A percentile compares a stretch with the other conserved stretches of the same genome.
These are phyloP conservation scores for Villa cingulata DNA, from an alignment of 2,888 invertebrate species.

Conservation along the genomic window DNA sequence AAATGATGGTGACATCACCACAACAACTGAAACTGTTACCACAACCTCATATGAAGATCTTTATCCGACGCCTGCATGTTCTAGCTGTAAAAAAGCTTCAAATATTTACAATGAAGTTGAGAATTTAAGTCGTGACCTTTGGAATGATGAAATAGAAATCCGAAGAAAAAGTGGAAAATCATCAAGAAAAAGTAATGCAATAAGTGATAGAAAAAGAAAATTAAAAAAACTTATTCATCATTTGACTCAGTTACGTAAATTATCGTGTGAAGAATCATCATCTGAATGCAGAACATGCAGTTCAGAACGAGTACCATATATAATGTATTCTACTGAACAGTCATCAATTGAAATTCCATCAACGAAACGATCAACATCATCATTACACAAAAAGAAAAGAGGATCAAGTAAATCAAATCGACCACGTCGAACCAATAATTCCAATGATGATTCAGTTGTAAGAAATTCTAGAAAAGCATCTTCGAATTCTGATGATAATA, in stretches of 20 bases:
- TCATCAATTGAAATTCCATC: not conserved
- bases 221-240: constrained; percentile 2
- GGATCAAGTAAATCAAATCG: not conserved
- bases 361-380: not conserved
- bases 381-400: not conserved
- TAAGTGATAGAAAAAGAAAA: not conserved
- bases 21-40: not conserved
- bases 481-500: not conserved
- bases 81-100: not conserved
- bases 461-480: not conserved
- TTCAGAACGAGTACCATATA: not conserved
- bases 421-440: not conserved
- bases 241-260: not conserved
- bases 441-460: not conserved
- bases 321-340: not conserved
- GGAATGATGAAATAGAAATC: not conserved
- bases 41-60: not conserved
- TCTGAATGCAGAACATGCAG: not conserved
- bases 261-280: not conserved
- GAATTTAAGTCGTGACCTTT: not conserved
- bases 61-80: not conserved
- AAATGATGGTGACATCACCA: not conserved
- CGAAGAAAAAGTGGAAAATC: not conserved
- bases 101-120: constrained; percentile 5
- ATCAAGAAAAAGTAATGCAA: not conserved